phyloP scores from a whole-genome alignment of 2,113 vertebrate genomes.

The Cariama cristata region DNA sequence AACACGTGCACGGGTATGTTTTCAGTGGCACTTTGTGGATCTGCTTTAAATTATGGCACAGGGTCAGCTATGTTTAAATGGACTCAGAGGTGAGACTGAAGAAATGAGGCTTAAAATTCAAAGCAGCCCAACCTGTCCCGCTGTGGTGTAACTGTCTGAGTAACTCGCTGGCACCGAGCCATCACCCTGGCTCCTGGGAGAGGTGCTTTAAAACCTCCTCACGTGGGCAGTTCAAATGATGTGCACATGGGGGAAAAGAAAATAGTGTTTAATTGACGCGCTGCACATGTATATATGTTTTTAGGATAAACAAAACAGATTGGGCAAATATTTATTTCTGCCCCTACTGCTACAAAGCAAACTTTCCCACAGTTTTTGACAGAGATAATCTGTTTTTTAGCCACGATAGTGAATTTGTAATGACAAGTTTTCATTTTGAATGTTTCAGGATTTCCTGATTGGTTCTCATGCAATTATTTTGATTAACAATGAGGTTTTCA shows the following conservation, averaged over 20 bases:
- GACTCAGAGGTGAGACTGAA: neutral
- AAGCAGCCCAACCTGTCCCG: neutral
- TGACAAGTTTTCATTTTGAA: conserved; percentile 60
- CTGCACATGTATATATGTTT: neutral
- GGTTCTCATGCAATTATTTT: conserved; percentile 66
- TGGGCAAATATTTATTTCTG: conserved; percentile 53
- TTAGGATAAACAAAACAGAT: conserved; percentile 39
- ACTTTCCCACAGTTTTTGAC: conserved; percentile 65
- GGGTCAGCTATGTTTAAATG: neutral
- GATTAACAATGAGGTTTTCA: conserved; percentile 62
- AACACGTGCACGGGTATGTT: fast-evolving
- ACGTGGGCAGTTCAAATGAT: neutral
- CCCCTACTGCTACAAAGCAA: conserved; percentile 34
- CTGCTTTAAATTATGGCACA: neutral
- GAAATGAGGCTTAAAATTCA: conserved; percentile 30
- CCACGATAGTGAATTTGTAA: conserved; percentile 12
- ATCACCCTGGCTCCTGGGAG: neutral
- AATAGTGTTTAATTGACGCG: neutral
- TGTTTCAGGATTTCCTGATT: conserved; percentile 50
- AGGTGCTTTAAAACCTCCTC: neutral
- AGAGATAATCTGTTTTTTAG: conserved; percentile 28
- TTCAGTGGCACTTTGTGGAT: neutral
- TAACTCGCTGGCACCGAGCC: neutral
- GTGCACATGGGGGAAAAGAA: neutral
- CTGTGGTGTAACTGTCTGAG: neutral